Evolutionary conservation across 2,888 invertebrate species (phyloP).

Genomic region (Cheilosia scutellata): DNA sequence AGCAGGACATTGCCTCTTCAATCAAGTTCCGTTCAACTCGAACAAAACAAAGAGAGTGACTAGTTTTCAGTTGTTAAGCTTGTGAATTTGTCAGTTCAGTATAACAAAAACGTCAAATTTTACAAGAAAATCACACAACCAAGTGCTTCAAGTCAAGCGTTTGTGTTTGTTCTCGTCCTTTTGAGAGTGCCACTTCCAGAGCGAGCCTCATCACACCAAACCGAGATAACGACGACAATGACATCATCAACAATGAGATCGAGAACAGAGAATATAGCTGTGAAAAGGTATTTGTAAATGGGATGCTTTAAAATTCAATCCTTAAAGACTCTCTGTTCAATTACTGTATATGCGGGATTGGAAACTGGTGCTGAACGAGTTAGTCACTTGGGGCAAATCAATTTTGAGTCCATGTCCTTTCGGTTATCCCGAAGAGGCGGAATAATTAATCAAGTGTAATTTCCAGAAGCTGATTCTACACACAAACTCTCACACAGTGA

Average conservation of each 20-base stretch:
- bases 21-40: conserved; percentile 43
- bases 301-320: conserved; percentile 34
- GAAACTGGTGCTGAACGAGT: conserved; percentile 16
- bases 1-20: conserved; percentile 1
- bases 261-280: conserved; percentile 49
- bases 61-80: conserved; percentile 33
- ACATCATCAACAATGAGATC: conserved; percentile 43
- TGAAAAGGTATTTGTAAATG: conserved; percentile 3
- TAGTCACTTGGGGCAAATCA: conserved; percentile 47
- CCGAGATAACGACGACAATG: conserved; percentile 26
- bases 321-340: conserved; percentile 11
- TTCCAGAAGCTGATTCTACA: conserved; percentile 15
- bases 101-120: conserved; percentile 35
- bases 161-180: conserved; percentile 49
- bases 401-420: conserved; percentile 54
- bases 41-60: conserved; percentile 32
- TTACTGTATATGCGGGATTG: conserved; percentile 26
- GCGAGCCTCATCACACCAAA: conserved; percentile 25
- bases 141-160: conserved; percentile 50
- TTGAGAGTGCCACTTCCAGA: conserved; percentile 45
- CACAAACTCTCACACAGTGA: neutral
- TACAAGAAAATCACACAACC: conserved; percentile 39
- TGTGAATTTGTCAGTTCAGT: conserved; percentile 47
- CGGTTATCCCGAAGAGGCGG: conserved; percentile 36
- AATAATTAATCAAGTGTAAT: conserved; percentile 67